Evolutionary conservation across 2,113 vertebrate genomes (phyloP).

Genomic region (Ameiurus melas): DNA sequence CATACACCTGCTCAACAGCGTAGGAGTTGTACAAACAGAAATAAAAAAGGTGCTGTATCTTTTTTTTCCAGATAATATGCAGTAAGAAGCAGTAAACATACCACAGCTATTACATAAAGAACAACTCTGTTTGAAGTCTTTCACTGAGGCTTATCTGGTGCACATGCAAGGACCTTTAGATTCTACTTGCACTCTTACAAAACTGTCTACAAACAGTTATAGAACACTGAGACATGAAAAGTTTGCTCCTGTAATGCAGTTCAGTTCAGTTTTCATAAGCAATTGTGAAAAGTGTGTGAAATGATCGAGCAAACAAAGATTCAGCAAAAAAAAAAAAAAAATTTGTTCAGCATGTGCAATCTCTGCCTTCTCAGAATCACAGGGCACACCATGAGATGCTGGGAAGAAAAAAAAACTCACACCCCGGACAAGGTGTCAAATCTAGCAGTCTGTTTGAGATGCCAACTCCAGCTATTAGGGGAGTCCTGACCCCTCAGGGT

Average conservation of each 20-base stretch:
- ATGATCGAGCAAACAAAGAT: background rate
- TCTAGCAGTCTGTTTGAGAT: constrained; percentile 45
- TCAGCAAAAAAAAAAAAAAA: too few relatives aligned
- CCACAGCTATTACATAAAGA: background rate
- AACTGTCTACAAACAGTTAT: constrained; percentile 7
- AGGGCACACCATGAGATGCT: constrained; percentile 21
- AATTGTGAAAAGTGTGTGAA: background rate
- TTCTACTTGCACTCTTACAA: background rate
- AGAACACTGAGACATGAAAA: background rate
- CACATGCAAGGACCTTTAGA: background rate
- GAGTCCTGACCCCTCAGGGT: constrained; percentile 40
- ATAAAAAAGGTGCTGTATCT: background rate
- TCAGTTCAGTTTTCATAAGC: background rate
- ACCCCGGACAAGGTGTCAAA: constrained; percentile 49
- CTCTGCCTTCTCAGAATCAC: background rate
- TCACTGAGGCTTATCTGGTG: background rate
- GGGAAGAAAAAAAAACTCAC: constrained; percentile 18
- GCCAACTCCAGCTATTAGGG: constrained; percentile 13
- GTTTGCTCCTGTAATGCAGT: background rate
- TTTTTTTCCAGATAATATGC: background rate
- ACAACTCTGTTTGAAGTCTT: background rate
- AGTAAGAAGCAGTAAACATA: background rate
- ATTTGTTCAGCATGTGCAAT: background rate
- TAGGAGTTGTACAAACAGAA: background rate
- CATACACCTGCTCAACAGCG: constrained; percentile 4